Evolutionary conservation across 1,140 invertebrate genomes (phyloP), one percentile per base, ranked within the genome.

Genomic region (Sminthurinus signatus): DNA sequence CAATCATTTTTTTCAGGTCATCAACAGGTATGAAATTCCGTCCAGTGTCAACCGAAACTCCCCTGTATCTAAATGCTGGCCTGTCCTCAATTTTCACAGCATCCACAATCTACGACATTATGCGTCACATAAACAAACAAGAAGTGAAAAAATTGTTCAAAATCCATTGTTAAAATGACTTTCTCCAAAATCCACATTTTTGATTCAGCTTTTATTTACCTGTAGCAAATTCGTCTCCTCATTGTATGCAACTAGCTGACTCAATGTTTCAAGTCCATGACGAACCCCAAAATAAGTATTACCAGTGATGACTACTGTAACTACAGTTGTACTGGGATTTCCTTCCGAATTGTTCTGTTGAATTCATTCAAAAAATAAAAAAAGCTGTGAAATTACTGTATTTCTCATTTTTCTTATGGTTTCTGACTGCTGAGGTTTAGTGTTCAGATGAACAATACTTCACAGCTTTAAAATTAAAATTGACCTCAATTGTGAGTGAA

Each of bases 251-350:
- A 91, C 83, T 23, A 93, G 73, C 69, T 93, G 89, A 1, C 80
- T 78, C 0, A 93, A 75, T 0, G 89, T 90, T 77, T 91, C 88
- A n/a, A 91, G 62, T 0, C 80, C 89, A 73, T 91, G 82, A 2
- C 88, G 79, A 0, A 83, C 81, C 0, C 89, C 89, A 73, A 88
- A 91, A 74, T 86, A 88, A 2, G 79, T 85, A 1, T 74, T 70
- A 0, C 85, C 84, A 0, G 68, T 77, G 8, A 92, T 84, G 15
- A 28, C 28, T 1, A 68, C 70, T 36, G 50, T 25, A 17, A 60
- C 46, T 2, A 23, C 21, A 5, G 23, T 19, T 12, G 5, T n/a
- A 8, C 44, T 19, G 5, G 4, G 8, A 48, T 12, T 19, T n/a
- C n/a, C 8, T 48, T 48, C 44, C 4, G 5, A 19, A n/a, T 28